Base-by-base conservation (phyloP, 2,797 vertebrate genomes). In the Sorex maritimensis region DNA sequence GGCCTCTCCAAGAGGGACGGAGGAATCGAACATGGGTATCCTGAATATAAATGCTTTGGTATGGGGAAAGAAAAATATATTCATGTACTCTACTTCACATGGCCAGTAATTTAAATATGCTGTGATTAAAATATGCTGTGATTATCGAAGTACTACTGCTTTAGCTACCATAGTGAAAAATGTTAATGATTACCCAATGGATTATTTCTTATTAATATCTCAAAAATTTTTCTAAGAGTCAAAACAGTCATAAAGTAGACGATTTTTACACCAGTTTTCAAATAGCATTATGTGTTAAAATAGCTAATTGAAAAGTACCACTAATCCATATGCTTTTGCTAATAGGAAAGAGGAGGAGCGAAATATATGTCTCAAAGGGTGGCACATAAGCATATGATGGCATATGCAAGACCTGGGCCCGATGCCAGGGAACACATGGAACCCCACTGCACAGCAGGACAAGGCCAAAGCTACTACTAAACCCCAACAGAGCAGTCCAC, bases 141-240 rank as follows among this genome's bases (percentile, higher is more conserved):
- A 91, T 63, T 85, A 68, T 19, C 11, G 61, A 86, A 85, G 81
- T 69, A 72, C 3, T 68, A 58, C 75, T 46, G 17, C 12, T 46
- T 92, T 88, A 77, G 86, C 72, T 80, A 86, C 17, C 12, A 61
- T 58, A 2, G 0, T 77, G 28, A 75, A 78, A 69, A 72, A 95
- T 90, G 75, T 2, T 63, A 78, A 68, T 5, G 81, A 75, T 67
- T 86, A 81, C n/a, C 73, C 55, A 55, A 77, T 38, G 83, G 34
- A 26, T 92, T 94, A 77, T 75, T 85, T 78, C 17, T 78, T 82
- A 41, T 73, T 92, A 67, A 46, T 74, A 34, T 30, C 73, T 94
- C 75, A 88, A 81, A 93, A 68, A 4, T 74, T 61, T 90, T 94
- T 61, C 61, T 2, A 67, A 86, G 4, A 91, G 41, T 72, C 61